These are phyloP conservation scores for Cavia aperea DNA, from an alignment of 2,113 vertebrate genomes.

Conservation along the genomic window DNA sequence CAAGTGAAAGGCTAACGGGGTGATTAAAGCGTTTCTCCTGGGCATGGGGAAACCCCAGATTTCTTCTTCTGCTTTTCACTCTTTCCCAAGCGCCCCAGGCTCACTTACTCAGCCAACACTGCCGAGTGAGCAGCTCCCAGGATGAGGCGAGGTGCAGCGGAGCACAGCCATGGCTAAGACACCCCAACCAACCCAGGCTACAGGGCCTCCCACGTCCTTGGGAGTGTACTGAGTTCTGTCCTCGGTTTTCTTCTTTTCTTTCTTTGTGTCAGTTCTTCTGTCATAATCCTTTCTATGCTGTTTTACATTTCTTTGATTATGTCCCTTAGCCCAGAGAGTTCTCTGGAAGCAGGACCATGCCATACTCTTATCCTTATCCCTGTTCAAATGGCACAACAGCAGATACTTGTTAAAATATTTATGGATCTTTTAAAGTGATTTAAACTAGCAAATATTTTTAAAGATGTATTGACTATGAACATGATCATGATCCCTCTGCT, in stretches of 20 bases:
- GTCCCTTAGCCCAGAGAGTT: neutral
- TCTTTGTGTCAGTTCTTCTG: neutral
- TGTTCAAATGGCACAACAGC: neutral
- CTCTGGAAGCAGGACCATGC: neutral
- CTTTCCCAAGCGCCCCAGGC: conserved; percentile 41
- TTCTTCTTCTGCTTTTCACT: neutral
- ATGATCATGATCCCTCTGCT: neutral
- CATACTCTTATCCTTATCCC: neutral
- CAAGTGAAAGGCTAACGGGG: conserved; percentile 31
- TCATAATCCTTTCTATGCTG: neutral
- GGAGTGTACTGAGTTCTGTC: neutral
- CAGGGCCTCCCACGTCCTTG: neutral
- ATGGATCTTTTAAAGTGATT: neutral
- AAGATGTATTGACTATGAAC: neutral
- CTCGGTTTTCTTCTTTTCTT: neutral
- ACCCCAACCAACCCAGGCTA: neutral
- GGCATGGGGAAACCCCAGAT: conserved; percentile 26
- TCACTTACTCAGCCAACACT: conserved; percentile 37
- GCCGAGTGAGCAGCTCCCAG: neutral
- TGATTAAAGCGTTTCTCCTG: conserved; percentile 35
- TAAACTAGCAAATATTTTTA: neutral
- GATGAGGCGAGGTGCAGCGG: neutral
- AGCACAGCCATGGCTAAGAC: neutral
- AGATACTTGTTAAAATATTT: neutral
- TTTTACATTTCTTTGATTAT: neutral